phyloP scores from a whole-genome alignment of 92 coral and sea anemone species.

The Galaxea fascicularis region DNA sequence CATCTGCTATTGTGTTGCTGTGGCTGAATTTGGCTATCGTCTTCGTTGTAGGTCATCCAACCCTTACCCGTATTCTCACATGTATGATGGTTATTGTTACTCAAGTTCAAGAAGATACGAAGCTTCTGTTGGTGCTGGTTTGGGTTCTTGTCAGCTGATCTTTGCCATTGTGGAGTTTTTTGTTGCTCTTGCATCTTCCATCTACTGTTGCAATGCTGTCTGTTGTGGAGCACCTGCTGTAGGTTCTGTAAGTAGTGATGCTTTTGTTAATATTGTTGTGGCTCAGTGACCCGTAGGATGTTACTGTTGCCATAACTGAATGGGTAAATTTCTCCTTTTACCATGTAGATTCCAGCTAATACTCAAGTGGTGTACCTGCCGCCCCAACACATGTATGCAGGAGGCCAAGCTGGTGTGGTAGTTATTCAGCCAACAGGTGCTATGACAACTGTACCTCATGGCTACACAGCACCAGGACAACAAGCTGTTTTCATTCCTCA shows the following conservation, averaged over 20 bases:
- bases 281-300: background rate
- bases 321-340: background rate
- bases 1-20: slow-evolving; percentile 61
- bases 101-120: background rate
- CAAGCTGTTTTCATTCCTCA: background rate
- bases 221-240: slow-evolving; percentile 49
- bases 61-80: background rate
- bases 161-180: slow-evolving; percentile 72
- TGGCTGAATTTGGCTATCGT: slow-evolving; percentile 10
- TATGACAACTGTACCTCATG: slow-evolving; percentile 21
- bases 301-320: background rate
- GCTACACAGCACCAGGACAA: slow-evolving; percentile 27
- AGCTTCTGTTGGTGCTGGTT: slow-evolving; percentile 56
- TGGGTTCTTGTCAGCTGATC: slow-evolving; percentile 56
- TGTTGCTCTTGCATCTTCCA: slow-evolving; percentile 75
- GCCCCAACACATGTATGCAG: slow-evolving; percentile 25
- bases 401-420: slow-evolving; percentile 47
- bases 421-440: slow-evolving; percentile 45
- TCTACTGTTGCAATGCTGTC: slow-evolving; percentile 72
- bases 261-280: background rate
- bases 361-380: slow-evolving; percentile 52
- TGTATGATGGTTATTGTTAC: background rate
- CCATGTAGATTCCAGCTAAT: slow-evolving; percentile 1
- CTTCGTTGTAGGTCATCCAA: slow-evolving; percentile 20
- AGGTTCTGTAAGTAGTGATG: slow-evolving; percentile 12